These are phyloP conservation scores for Ceriagrion tenellum DNA, from an alignment of 2,888 invertebrate genomes.

Conservation along the genomic window DNA sequence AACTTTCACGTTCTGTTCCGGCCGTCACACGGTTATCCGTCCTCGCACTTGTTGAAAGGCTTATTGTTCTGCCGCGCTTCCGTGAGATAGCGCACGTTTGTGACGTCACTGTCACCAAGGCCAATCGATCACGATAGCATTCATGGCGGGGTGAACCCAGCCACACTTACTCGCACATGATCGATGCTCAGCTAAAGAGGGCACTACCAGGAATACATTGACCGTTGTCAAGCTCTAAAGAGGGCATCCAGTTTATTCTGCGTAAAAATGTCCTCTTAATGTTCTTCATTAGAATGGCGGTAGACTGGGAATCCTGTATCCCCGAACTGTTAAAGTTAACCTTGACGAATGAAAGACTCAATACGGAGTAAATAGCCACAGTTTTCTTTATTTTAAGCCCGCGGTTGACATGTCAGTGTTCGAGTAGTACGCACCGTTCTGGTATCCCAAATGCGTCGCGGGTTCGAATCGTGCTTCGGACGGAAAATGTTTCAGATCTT, in stretches of 20 bases:
- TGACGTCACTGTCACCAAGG: slow-evolving; percentile 19
- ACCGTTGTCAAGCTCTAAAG: neutral
- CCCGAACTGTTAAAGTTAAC: too few species aligned
- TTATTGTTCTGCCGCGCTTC: slow-evolving; percentile 3
- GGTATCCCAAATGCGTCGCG: too few species aligned
- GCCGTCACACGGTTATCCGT: neutral
- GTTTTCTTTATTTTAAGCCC: too few species aligned
- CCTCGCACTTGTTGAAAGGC: slow-evolving; percentile 22
- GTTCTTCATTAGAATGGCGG: neutral
- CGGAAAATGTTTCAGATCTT: too few species aligned
- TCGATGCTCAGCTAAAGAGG: neutral
- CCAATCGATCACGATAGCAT: slow-evolving; percentile 19
- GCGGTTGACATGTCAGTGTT: too few species aligned
- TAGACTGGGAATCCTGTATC: too few species aligned
- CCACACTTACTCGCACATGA: neutral
- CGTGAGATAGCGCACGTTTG: slow-evolving; percentile 31
- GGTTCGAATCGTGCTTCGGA: too few species aligned
- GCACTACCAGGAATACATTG: neutral
- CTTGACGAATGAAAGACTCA: too few species aligned
- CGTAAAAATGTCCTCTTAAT: neutral
- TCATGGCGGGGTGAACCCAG: neutral
- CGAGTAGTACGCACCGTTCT: too few species aligned
- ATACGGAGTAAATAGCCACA: too few species aligned
- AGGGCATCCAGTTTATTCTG: neutral
- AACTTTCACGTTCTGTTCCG: neutral